Conservation (phyloP, 2,888 invertebrate genomes). For the Heteromyza rotundicornis region DNA sequence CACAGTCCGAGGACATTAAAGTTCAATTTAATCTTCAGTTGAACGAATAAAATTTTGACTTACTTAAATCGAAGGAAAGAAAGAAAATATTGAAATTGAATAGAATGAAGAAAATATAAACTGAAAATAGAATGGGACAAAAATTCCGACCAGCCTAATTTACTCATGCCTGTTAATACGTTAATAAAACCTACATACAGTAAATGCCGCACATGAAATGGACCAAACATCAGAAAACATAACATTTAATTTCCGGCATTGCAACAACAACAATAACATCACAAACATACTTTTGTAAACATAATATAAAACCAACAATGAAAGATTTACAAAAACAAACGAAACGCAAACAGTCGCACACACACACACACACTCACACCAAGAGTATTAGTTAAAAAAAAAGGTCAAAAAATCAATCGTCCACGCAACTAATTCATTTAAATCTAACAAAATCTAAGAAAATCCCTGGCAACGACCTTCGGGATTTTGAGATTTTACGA, state of each 20-base stretch:
- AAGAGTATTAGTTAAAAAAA: conserved; percentile 36
- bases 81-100: too few relatives aligned
- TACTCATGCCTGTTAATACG: too few relatives aligned
- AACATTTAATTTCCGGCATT: background rate
- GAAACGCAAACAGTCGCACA: background rate
- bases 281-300: background rate
- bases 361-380: background rate
- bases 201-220: too few relatives aligned
- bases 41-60: too few relatives aligned
- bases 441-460: conserved; percentile 63
- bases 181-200: too few relatives aligned
- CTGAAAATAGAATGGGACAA: too few relatives aligned
- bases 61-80: too few relatives aligned
- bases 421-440: conserved; percentile 63
- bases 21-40: too few relatives aligned
- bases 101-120: too few relatives aligned
- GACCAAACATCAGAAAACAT: background rate
- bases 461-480: conserved; percentile 63
- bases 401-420: conserved; percentile 64
- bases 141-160: too few relatives aligned
- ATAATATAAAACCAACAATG: background rate
- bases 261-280: too few relatives aligned
- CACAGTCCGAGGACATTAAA: too few relatives aligned
- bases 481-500: conserved; percentile 63
- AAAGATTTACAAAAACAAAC: conserved; percentile 2